Evolutionary conservation across 2,888 invertebrate species (phyloP).

Genomic region (Tipula lateralis): DNA sequence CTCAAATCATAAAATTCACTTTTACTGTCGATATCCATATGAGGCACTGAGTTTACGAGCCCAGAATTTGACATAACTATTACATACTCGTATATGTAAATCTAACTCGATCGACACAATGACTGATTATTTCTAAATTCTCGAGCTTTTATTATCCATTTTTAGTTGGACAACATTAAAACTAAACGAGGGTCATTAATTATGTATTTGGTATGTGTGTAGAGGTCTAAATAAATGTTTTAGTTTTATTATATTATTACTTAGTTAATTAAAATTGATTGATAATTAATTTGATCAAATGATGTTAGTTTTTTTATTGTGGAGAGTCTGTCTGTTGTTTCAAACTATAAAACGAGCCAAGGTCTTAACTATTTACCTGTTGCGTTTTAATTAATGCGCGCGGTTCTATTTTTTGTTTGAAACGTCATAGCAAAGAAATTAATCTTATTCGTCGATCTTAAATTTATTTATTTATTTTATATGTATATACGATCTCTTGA

Average conservation of each 20-base stretch:
- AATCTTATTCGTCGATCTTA: background rate
- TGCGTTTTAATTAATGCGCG: background rate
- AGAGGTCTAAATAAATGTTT: background rate
- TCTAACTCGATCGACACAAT: background rate
- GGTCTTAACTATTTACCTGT: background rate
- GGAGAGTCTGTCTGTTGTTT: no score
- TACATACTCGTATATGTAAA: background rate
- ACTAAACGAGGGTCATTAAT: background rate
- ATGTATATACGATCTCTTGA: background rate
- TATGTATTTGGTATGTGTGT: background rate
- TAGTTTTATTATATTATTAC: background rate
- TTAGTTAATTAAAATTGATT: constrained; percentile 19
- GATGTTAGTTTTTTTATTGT: background rate
- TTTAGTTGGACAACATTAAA: background rate
- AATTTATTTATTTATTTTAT: background rate
- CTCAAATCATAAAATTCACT: background rate
- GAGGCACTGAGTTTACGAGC: background rate
- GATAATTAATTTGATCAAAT: constrained; percentile 5
- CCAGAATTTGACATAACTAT: no score
- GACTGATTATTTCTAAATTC: background rate
- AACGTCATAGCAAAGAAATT: background rate
- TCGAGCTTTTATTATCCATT: background rate
- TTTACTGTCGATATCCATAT: background rate
- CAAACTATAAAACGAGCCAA: background rate
- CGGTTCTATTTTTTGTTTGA: background rate